Percentiles rank a stretch among this genome's conserved stretches.
phyloP scores from a whole-genome alignment of 2,888 invertebrate genomes.

The Strigamia maritima region DNA sequence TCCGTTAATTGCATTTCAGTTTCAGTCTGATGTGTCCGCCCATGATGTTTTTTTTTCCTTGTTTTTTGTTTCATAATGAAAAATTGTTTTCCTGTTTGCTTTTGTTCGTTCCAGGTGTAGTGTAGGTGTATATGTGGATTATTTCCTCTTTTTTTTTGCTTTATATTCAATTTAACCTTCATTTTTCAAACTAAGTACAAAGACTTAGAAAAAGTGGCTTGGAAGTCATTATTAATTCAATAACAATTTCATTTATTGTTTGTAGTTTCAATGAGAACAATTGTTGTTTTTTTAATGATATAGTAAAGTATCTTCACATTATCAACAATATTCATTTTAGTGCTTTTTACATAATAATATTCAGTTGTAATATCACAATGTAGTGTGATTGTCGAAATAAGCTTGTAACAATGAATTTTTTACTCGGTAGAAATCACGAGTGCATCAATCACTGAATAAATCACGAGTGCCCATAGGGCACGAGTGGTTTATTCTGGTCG shows the following conservation, averaged over 20 bases:
- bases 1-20: constrained; percentile 13
- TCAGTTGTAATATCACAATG: no score
- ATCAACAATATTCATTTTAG: no score
- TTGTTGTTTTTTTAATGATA: not conserved
- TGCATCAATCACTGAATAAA: no score
- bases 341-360: no score
- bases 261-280: not conserved
- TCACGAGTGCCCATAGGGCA: no score
- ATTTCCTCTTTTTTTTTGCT: not conserved
- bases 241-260: not conserved
- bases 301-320: no score
- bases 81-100: not conserved
- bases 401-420: no score
- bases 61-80: constrained; percentile 8
- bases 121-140: not conserved
- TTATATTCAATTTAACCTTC: not conserved
- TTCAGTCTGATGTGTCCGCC: not conserved
- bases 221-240: not conserved
- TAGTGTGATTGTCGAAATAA: no score
- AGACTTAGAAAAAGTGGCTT: not conserved
- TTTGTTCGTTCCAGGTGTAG: constrained; percentile 8
- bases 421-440: no score
- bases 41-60: not conserved
- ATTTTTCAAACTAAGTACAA: not conserved
- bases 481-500: no score